Base-by-base conservation (phyloP, 1,140 invertebrate species). In the Bombus haemorrhoidalis region DNA sequence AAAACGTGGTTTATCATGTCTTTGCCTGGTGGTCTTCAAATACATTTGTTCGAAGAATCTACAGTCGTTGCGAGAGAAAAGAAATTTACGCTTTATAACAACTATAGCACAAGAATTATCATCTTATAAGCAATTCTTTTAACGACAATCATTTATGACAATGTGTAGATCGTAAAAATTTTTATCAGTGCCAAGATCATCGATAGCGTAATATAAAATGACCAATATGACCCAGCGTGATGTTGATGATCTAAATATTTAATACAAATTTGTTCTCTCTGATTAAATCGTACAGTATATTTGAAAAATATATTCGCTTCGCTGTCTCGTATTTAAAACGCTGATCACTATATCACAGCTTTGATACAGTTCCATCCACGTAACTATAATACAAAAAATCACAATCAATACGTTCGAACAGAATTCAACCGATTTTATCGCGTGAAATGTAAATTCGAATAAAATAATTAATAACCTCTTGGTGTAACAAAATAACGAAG, bases 231-330 rank as follows among this genome's bases (percentile, higher is more conserved):
- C 1, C 18, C 28, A 22, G 28, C 13, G 9, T 22, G 10, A 18
- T 57, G 41, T 25, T 59, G 18, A 53, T 22, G 18, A 32, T 72
- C 12, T 25, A 2, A 8, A 28, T 15, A 4, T 68, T 59, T 12
- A 12, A 41, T 37, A 47, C 4, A 37, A 39, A 39, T 6, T 32
- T 12, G n/a, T 34, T 68, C 22, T n/a, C 2, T 57, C 32, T 5
- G 28, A 57, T 75, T 15, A 22, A 53, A 62, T 53, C 59, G 68
- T 81, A 81, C 64, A 71, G 9, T 1, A 8, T 53, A 47, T 53
- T 83, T n/a, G 66, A 83, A 74, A 83, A 66, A 75, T 75, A 64
- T 75, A 1, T 37, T 80, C 43, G 47, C 34, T 32, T 79, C 37
- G 62, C 34, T 39, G 22, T 37, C 5, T 47, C 72, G 3, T 41